Evolutionary conservation across 2,113 vertebrate genomes (phyloP).

Genomic region (Kobus ellipsiprymnus): DNA sequence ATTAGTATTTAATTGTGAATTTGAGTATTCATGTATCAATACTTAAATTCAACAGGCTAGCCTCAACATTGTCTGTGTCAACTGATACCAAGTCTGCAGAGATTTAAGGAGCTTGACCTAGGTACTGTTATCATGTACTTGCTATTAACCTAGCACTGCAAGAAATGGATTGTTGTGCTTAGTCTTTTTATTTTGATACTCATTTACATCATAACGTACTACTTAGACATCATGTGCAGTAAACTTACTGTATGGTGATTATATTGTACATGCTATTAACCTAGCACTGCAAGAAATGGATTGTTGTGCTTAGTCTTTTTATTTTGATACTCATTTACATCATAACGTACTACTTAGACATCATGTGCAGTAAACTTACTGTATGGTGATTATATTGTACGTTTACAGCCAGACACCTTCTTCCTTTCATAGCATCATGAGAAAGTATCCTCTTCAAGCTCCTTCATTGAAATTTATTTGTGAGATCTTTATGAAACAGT

Average conservation of each 20-base stretch:
- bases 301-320: too few species aligned
- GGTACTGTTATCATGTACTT: neutral
- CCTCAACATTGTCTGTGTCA: neutral
- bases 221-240: neutral
- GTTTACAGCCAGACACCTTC: neutral
- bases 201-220: neutral
- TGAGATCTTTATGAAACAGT: neutral
- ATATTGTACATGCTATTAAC: too few species aligned
- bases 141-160: neutral
- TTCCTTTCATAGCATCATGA: neutral
- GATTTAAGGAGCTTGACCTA: slow-evolving; percentile 14
- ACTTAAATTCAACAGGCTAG: neutral
- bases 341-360: too few species aligned
- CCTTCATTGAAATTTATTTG: neutral
- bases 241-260: neutral
- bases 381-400: neutral
- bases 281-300: too few species aligned
- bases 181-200: neutral
- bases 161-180: slow-evolving; percentile 10
- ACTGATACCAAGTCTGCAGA: neutral
- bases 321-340: too few species aligned
- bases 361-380: too few species aligned
- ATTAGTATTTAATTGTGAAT: slow-evolving; percentile 31
- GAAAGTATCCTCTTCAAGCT: neutral
- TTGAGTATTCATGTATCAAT: neutral